Evolutionary conservation across 2,888 invertebrate species (phyloP).

Genomic region (Drosophila nigricruria): DNA sequence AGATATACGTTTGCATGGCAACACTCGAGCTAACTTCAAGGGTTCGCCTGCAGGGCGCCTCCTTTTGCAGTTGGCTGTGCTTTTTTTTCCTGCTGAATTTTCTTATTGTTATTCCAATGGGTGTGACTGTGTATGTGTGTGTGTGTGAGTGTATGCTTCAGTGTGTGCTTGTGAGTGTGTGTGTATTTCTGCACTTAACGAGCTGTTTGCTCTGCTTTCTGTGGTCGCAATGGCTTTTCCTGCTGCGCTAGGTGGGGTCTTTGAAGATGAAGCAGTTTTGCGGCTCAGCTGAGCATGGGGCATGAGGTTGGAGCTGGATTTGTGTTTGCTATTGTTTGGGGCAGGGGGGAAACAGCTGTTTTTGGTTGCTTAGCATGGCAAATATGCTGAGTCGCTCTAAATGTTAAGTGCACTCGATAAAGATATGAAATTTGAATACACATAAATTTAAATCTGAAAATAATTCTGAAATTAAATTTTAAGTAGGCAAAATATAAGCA

Average conservation of each 20-base stretch:
- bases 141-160: not conserved
- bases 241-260: conserved; percentile 21
- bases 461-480: not conserved
- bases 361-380: conserved; percentile 9
- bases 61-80: conserved; percentile 47
- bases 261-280: conserved; percentile 11
- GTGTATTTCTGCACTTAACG: conserved; percentile 64
- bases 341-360: conserved; percentile 16
- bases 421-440: conserved; percentile 2
- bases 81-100: conserved; percentile 47
- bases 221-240: conserved; percentile 52
- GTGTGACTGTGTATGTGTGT: conserved; percentile 14
- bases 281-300: not conserved
- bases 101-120: conserved; percentile 52
- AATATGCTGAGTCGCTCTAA: conserved; percentile 9
- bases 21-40: conserved; percentile 58
- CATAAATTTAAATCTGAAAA: not conserved
- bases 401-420: not conserved
- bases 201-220: conserved; percentile 59
- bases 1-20: conserved; percentile 60
- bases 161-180: conserved; percentile 10
- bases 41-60: conserved; percentile 23
- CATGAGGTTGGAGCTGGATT: not conserved
- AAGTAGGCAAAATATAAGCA: too few relatives aligned
- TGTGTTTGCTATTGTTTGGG: not conserved